Evolutionary conservation across 1,140 invertebrate species (phyloP), one percentile per base, ranked within the genome.

Genomic region (Branchinecta lindahli): DNA sequence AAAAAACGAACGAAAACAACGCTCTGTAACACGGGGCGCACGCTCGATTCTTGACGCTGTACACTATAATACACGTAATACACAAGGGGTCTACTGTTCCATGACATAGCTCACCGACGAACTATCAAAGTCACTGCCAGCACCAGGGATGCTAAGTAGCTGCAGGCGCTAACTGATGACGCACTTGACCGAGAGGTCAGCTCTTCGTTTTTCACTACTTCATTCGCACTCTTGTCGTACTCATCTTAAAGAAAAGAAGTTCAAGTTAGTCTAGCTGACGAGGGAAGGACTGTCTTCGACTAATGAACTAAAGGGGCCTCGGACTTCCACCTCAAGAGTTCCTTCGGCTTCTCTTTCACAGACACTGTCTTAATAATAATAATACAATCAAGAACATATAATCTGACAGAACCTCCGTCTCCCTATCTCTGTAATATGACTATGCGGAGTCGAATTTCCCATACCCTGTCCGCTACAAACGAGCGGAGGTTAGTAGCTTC

Each of bases 181-280:
- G 12, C 52, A 20, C 52, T 61, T 15, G 52, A 61, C 18, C 52
- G 52, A 75, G 89, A 90, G 44, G 89, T 91, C 73, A 93, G 79
- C 81, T 93, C 90, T 80, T 93, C 90, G 79, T 91, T 93, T 80
- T 93, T 93, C 73, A 92, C 89, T 74, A 92, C 90, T 80, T 94
- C 91, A 79, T 94, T 94, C 68, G 88, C 89, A 80, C 89, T 84
- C 77, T 92, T 90, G 76, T 90, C 89, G 78, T 89, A 88, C 75
- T 89, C 88, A 82, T 88, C 87, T 87, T 81, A n/a, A 80, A 81
- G 76, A 75, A 46, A 74, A 74, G 21, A 45, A 68, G 33, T 33
- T 33, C 33, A 33, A 33, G 33, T 33, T 33, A 33, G 33, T 33
- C 33, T 33, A 33, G 33, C 33, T 33, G 2, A 33, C n/a, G n/a